Evolutionary conservation across 2,797 vertebrate species (phyloP), one percentile per base, ranked within the genome.

Genomic region (Poeciliopsis infans): DNA sequence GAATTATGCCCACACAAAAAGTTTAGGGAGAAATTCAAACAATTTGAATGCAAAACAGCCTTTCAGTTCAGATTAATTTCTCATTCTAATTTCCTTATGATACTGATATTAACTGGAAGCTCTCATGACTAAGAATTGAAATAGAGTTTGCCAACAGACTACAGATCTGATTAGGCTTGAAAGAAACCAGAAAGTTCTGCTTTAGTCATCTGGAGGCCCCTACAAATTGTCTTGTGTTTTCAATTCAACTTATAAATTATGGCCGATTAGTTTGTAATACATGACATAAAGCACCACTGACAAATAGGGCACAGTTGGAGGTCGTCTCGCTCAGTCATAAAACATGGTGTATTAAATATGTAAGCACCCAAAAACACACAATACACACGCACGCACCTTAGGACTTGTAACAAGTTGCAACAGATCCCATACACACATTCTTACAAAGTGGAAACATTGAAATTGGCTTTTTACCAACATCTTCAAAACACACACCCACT

Each of bases 291-390:
- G 70, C 64, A 64, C 36, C 31, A 12, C 33, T 78, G 85, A 86
- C 83, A 91, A 88, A 90, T 77, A 68, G 45, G 69, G 31, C 79
- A 77, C 47, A 76, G 74, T 84, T 88, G 87, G 85, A 87, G 70
- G 79, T 71, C 68, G 61, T 89, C 15, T 78, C 4, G 3, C 76
- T 79, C n/a, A 76, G 82, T 81, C 79, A 61, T 59, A 79, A 90
- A 83, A 85, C 71, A 82, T 51, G 45, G 45, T 7, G 0, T 57
- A 61, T 75, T 31, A 39, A 86, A 85, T 45, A 16, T 59, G 46
- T 59, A 3, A 41, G 12, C 49, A 66, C 74, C 78, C 33, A 75
- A 23, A 43, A 45, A 70, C 31, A 68, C 36, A 39, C 36, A 68
- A 23, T 41, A 46, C 75, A 45, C 79, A 7, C 59, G 0, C 47